phyloP scores from a whole-genome alignment of 2,797 vertebrate species.

The Cirrhinus mrigala region DNA sequence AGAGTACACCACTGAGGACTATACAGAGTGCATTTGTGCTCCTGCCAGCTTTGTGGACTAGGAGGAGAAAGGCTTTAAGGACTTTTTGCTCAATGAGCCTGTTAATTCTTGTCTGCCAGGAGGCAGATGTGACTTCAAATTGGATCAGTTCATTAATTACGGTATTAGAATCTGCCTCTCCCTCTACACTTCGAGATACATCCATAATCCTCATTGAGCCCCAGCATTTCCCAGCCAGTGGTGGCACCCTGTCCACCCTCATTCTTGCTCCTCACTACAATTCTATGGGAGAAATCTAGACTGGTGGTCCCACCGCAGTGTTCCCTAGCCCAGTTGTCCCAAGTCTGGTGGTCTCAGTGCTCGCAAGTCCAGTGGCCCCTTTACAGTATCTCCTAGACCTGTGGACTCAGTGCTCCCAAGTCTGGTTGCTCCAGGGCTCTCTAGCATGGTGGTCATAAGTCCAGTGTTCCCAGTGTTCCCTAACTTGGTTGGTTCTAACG shows the following conservation, averaged over 20 bases:
- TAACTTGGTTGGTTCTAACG: not conserved
- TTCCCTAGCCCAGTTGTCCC: not conserved
- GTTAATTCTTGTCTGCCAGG: not conserved
- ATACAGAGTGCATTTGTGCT: slow-evolving; percentile 10
- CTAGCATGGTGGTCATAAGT: not conserved
- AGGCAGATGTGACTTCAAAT: slow-evolving; percentile 6
- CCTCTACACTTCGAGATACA: not conserved
- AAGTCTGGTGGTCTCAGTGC: not conserved
- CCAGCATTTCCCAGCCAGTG: not conserved
- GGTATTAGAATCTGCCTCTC: not conserved
- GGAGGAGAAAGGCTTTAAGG: slow-evolving; percentile 1
- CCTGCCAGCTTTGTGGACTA: slow-evolving; percentile 11
- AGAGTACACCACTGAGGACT: not conserved
- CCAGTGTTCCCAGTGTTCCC: not conserved
- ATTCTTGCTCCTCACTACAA: not conserved
- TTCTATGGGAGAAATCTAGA: not conserved
- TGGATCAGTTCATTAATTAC: not conserved
- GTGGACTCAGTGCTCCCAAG: not conserved
- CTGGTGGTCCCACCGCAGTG: not conserved
- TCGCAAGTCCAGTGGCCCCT: not conserved
- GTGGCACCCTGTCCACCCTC: not conserved
- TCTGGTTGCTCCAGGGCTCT: too few relatives aligned
- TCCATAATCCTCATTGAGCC: not conserved
- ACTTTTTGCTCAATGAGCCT: slow-evolving; percentile 1
- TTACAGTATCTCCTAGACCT: too few relatives aligned